A percentile compares a stretch with the other conserved stretches of the same genome.
These are phyloP conservation scores for Anoplophora glabripennis DNA, from an alignment of 1,140 invertebrate genomes.

Conservation along the genomic window DNA sequence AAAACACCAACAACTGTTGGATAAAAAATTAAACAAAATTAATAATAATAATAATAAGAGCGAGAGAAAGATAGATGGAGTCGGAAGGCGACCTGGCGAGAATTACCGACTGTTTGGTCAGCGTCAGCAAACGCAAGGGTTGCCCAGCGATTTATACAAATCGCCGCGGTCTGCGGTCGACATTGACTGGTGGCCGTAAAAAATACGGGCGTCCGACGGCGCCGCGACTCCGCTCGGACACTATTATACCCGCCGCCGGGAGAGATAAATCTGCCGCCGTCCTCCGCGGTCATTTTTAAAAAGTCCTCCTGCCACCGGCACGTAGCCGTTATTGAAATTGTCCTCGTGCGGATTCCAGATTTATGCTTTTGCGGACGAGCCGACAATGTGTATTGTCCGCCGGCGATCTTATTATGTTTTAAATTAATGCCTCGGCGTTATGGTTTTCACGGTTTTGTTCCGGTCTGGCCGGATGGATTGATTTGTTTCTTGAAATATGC, in stretches of 20 bases:
- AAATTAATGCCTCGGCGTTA: slow-evolving; percentile 6
- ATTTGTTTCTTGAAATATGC: too few relatives aligned
- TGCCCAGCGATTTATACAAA: slow-evolving; percentile 29
- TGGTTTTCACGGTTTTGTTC: too few relatives aligned
- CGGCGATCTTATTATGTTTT: slow-evolving; percentile 9
- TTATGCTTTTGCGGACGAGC: slow-evolving; percentile 31
- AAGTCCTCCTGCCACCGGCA: slow-evolving; percentile 33
- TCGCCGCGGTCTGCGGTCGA: slow-evolving; percentile 26
- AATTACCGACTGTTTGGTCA: too few relatives aligned
- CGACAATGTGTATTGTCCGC: slow-evolving; percentile 23
- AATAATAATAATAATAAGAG: too few relatives aligned
- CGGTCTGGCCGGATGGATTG: too few relatives aligned
- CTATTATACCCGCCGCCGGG: slow-evolving; percentile 30
- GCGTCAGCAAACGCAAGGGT: slow-evolving; percentile 33
- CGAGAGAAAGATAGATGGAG: too few relatives aligned
- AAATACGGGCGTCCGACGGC: slow-evolving; percentile 21
- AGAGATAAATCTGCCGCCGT: slow-evolving; percentile 31
- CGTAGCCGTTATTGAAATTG: slow-evolving; percentile 36
- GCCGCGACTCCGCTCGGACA: slow-evolving; percentile 22
- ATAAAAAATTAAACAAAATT: too few relatives aligned
- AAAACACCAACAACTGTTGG: too few relatives aligned
- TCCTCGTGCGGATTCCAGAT: slow-evolving; percentile 33
- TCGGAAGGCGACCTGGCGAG: too few relatives aligned
- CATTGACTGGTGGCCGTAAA: slow-evolving; percentile 34
- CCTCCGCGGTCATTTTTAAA: slow-evolving; percentile 31